A percentile compares a stretch with the other conserved stretches of the same genome.
Evolutionary conservation across 2,797 vertebrate genomes (phyloP).

Genomic region (Valencia hispanica): DNA sequence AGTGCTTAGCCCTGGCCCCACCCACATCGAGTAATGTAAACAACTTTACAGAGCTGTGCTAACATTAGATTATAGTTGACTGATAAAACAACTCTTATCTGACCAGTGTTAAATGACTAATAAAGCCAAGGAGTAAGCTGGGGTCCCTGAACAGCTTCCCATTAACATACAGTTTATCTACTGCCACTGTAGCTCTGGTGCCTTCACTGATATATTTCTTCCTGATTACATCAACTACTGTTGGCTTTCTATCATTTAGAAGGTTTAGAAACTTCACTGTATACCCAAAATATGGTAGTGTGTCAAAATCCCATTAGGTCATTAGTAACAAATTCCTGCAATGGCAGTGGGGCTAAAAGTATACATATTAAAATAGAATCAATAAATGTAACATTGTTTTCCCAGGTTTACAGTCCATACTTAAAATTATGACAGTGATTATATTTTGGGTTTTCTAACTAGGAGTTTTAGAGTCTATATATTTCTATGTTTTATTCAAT

Average conservation of each 20-base stretch:
- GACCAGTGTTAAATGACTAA: no score
- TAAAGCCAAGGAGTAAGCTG: no score
- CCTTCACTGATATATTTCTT: no score
- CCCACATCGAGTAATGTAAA: no score
- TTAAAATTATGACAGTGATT: no score
- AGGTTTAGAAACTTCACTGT: neutral
- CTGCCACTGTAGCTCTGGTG: no score
- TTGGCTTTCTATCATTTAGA: neutral
- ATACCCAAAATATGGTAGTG: neutral
- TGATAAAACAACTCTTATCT: no score
- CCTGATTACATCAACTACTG: neutral
- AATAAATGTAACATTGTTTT: neutral
- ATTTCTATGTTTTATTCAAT: neutral
- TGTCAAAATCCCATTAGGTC: neutral
- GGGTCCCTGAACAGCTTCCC: no score
- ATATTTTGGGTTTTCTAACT: neutral
- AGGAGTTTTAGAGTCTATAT: neutral
- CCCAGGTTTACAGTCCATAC: neutral
- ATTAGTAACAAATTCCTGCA: neutral
- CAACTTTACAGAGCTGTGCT: no score
- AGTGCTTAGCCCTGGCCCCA: no score
- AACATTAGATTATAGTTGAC: no score
- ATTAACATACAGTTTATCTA: no score
- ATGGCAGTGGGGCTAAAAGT: neutral
- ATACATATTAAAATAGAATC: neutral